Conservation (phyloP, 2,888 invertebrate genomes). For the Callyntrura sp. region DNA sequence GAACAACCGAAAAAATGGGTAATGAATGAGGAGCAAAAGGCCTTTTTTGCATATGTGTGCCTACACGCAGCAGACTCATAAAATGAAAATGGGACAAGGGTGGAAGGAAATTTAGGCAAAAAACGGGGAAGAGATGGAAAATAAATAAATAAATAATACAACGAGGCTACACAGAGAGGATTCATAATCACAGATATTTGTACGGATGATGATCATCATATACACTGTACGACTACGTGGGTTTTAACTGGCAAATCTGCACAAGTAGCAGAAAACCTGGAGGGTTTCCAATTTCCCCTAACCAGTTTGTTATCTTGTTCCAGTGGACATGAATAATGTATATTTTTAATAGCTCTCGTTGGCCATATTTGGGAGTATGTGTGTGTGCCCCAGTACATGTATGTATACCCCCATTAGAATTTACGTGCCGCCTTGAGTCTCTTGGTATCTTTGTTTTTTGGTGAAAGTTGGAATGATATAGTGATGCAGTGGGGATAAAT, state of each 20-base stretch:
- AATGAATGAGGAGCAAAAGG: background rate
- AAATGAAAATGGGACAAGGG: background rate
- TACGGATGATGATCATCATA: slow-evolving; percentile 22
- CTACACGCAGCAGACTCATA: background rate
- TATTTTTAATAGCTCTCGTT: slow-evolving; percentile 28
- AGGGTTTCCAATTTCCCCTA: slow-evolving; percentile 67
- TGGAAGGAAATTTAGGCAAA: background rate
- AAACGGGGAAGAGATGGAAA: background rate
- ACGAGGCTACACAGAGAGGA: slow-evolving; percentile 1
- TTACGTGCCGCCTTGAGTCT: slow-evolving; percentile 3
- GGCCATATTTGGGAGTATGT: background rate
- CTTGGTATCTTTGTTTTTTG: slow-evolving; percentile 25
- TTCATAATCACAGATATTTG: slow-evolving; percentile 24
- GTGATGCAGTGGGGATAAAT: slow-evolving; percentile 47
- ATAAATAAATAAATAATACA: slow-evolving; percentile 14
- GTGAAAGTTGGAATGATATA: slow-evolving; percentile 57
- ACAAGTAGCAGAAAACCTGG: slow-evolving; percentile 62
- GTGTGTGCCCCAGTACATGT: no score
- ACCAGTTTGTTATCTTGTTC: slow-evolving; percentile 35
- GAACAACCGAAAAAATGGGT: background rate
- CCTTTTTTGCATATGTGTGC: background rate
- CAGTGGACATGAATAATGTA: slow-evolving; percentile 58
- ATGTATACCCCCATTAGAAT: background rate
- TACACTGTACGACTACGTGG: no score
- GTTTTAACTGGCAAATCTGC: slow-evolving; percentile 64